Evolutionary conservation across 1,140 invertebrate genomes (phyloP), one percentile per base, ranked within the genome.

Genomic region (Zelostemma sp.): DNA sequence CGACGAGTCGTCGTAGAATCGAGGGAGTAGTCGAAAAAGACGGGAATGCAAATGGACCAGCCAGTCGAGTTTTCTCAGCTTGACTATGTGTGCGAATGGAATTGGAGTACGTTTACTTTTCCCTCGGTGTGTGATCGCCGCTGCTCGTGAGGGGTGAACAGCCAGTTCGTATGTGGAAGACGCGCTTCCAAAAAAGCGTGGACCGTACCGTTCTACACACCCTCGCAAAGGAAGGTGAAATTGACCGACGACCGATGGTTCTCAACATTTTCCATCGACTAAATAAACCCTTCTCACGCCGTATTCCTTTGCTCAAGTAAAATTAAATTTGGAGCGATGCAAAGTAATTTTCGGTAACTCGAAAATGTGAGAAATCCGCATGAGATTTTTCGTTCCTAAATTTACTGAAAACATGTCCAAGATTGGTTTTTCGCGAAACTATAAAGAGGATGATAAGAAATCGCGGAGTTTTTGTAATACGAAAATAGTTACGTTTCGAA

Each of bases 221-320:
- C 50, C 49, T 60, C 67, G 69, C 51, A 73, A 77, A 72, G 78
- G 68, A 81, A 80, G 78, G 78, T 76, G 78, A 79, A 82, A 81
- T 80, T 82, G 79, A 82, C 79, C 80, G 74, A 75, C 61, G 76
- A 56, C 19, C 77, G 82, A 79, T 75, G 75, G 75, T 79, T 83
- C 81, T 80, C 78, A 66, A 65, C 57, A 35, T 55, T 41, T 28
- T 58, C 9, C 14, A 9, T 21, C 31, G 2, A n/a, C 21, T 28
- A 12, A 41, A 15, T 14, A n/a, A 41, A 47, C 21, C 17, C 21
- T 21, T 21, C 3, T 19, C 9, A 3, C 1, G 21, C n/a, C n/a
- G n/a, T n/a, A n/a, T n/a, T n/a, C n/a, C n/a, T n/a, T n/a, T n/a
- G n/a, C n/a, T n/a, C n/a, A n/a, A n/a, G n/a, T 8, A 25, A 25